Evolutionary conservation across 2,888 invertebrate species (phyloP), one percentile per base, ranked within the genome.

Genomic region (Cantharis rustica): DNA sequence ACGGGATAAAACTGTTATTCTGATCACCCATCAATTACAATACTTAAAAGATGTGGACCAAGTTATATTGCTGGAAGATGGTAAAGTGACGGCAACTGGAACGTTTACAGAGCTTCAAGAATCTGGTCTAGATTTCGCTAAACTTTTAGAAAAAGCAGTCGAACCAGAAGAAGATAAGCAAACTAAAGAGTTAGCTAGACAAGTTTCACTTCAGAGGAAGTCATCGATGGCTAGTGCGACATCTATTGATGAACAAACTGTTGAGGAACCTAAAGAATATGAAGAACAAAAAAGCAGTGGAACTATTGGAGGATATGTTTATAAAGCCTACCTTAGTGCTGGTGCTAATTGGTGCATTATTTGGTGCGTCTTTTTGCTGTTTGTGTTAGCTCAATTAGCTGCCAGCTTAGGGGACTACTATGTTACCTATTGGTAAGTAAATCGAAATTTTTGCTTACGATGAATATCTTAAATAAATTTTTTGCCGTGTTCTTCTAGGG

Each of bases 21-120:
- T 96, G 75, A 93, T 95, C 3, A 96, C 96, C 0, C 96, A 97
- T 89, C 96, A 96, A 86, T 87, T 96, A 71, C 96, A 96, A 86
- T 95, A 94, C 81, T 88, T 95, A 7, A 92, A 92, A 82, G 89
- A 91, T 61, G 87, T 89, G 15, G 86, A 89, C 71, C 86, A 90
- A 89, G 90, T 91, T 68, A 85, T 92, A 20, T 86, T 92, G 70
- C 82, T 91, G 62, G 90, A 90, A 83, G 90, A 89, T 81, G 91
- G 91, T 0, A 76, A 88, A 0, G 89, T 91, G 82, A 89, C 89
- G 0, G 90, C 92, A 0, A 91, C 92, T 3, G 93, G 93, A 69
- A 91, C 86, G 1, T 89, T 88, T 75, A 75, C 92, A n/a, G 92
- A 93, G 0, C 88, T 95, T 4, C 91, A 92, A 73, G 92, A 91